Conservation (phyloP, 2,113 vertebrate species). For the Pyxicephalus adspersus region DNA sequence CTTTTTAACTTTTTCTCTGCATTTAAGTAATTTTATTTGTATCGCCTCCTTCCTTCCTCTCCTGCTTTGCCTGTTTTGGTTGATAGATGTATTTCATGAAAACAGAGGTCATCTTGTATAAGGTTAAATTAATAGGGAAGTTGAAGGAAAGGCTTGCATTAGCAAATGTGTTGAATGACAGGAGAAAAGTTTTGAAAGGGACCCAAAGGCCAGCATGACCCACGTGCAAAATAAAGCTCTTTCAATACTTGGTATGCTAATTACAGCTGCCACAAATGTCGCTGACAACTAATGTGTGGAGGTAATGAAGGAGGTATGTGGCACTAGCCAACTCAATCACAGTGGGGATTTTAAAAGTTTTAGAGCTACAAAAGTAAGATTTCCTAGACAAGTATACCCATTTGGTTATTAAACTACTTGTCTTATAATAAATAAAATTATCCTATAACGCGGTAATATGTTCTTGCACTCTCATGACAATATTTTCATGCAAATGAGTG, state of each 20-base stretch:
- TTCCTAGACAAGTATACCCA: no score
- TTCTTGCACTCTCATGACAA: no score
- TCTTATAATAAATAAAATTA: no score
- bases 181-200: not conserved
- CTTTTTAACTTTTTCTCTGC: not conserved
- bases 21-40: slow-evolving; percentile 3
- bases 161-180: slow-evolving; percentile 32
- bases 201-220: not conserved
- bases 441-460: no score
- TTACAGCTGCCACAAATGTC: not conserved
- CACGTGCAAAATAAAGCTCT: not conserved
- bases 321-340: not conserved
- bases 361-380: no score
- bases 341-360: no score
- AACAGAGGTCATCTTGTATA: slow-evolving; percentile 34
- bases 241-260: slow-evolving; percentile 19
- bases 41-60: slow-evolving; percentile 1
- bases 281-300: slow-evolving; percentile 5
- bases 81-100: slow-evolving; percentile 26
- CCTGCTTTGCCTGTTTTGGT: not conserved
- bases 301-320: not conserved
- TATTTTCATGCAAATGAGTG: no score
- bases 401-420: no score
- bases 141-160: slow-evolving; percentile 28
- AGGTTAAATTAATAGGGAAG: slow-evolving; percentile 31